Percentiles rank a stretch among this genome's conserved stretches.
Conservation (phyloP, 1,140 invertebrate genomes). For the Orchesella cincta region DNA sequence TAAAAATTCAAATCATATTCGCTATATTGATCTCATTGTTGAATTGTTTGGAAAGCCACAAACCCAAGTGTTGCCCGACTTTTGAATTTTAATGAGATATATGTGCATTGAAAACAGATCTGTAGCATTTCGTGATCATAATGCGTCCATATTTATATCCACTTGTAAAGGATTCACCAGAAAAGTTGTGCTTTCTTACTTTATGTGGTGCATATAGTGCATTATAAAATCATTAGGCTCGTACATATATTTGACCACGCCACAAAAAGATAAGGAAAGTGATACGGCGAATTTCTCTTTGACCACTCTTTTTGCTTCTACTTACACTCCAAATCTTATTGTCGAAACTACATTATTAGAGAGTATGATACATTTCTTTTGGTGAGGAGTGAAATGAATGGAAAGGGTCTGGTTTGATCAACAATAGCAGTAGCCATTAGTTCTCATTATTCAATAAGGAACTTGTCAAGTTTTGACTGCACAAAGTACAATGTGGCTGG, state of each 20-base stretch:
- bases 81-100: neutral
- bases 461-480: too few species aligned
- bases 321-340: neutral
- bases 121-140: neutral
- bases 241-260: neutral
- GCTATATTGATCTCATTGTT: neutral
- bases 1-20: neutral
- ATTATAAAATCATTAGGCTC: neutral
- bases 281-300: neutral
- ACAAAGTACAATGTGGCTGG: too few species aligned
- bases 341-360: neutral
- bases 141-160: neutral
- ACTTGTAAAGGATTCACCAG: neutral
- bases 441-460: too few species aligned
- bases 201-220: neutral
- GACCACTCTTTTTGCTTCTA: neutral
- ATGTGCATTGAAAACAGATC: neutral
- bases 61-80: neutral
- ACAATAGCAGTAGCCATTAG: too few species aligned
- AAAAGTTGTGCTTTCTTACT: neutral
- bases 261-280: neutral
- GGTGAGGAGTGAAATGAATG: neutral
- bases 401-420: neutral
- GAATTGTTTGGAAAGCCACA: neutral
- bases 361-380: neutral